phyloP scores from a whole-genome alignment of 2,888 invertebrate species.

The Lacanobia oleracea region DNA sequence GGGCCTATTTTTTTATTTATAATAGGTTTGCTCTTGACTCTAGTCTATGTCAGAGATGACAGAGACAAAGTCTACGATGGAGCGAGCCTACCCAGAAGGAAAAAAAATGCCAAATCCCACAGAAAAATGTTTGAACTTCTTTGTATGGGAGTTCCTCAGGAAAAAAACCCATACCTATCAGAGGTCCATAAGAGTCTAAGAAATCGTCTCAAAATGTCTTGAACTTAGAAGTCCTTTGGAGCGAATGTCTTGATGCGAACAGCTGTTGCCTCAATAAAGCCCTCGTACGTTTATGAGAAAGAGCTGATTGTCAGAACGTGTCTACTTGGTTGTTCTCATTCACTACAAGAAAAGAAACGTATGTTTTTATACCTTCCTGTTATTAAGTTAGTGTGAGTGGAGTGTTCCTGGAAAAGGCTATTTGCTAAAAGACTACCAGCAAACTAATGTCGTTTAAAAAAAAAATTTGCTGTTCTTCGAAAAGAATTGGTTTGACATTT shows the following conservation, averaged over 20 bases:
- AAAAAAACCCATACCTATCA: not conserved
- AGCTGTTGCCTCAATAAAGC: constrained; percentile 55
- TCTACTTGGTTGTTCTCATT: constrained; percentile 6
- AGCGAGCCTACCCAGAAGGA: too few relatives aligned
- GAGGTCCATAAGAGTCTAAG: constrained; percentile 15
- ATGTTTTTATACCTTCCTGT: constrained; percentile 25
- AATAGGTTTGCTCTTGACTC: too few relatives aligned
- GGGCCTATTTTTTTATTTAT: too few relatives aligned
- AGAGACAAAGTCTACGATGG: too few relatives aligned
- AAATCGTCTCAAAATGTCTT: constrained; percentile 21
- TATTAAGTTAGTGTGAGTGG: not conserved
- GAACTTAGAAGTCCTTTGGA: constrained; percentile 11
- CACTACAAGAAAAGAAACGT: constrained; percentile 7
- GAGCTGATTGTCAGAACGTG: constrained; percentile 49
- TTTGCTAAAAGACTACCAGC: not conserved
- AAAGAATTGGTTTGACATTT: too few relatives aligned
- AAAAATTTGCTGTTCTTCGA: too few relatives aligned
- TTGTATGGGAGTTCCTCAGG: too few relatives aligned
- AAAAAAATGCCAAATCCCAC: too few relatives aligned
- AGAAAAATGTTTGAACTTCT: too few relatives aligned
- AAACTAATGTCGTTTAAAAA: too few relatives aligned
- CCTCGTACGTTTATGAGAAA: constrained; percentile 53
- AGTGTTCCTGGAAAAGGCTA: not conserved
- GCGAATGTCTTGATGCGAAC: constrained; percentile 49
- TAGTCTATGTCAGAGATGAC: too few relatives aligned